Evolutionary conservation across 2,888 invertebrate genomes (phyloP), one percentile per base, ranked within the genome.

Genomic region (Bursaphelenchus okinawaensis): DNA sequence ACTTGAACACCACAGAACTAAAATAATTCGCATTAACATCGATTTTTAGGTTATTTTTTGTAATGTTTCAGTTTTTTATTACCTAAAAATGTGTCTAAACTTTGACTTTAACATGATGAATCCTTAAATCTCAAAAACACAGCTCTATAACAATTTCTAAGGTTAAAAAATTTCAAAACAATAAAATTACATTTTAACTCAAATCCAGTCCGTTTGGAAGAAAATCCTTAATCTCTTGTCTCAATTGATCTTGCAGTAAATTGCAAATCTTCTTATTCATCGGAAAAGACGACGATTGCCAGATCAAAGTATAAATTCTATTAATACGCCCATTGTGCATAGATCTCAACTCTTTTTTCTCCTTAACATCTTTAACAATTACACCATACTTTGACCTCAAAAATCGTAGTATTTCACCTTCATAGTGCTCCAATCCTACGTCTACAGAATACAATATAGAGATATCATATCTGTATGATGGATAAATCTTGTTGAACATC

Each of bases 241-340:
- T 63, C 31, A 72, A 52, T 52, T 75, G 74, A 40, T 77, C 72
- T 22, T 78, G 78, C 22, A 77, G 62, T 22, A 52, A 55, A 54
- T 68, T 72, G 67, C 75, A 78, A 22, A 67, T 20, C 12, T 29
- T 23, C 20, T 65, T 70, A n/a, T 65, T 64, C 65, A 78, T 51
- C 1, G 78, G 76, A n/a, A 69, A 23, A 7, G 19, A 26, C 7
- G 51, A 9, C 0, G 73, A 55, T 61, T 79, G 79, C 78, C 78
- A 79, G 52, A 61, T 52, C 8, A 79, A 57, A n/a, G 77, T 67
- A 62, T 78, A 79, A 57, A 79, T 78, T 26, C 76, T 29, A 66
- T 79, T 79, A n/a, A 72, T 72, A 8, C 70, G 62, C 1, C 29
- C 24, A 3, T 70, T 66, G n/a, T 71, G 62, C 7, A 70, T 65